Evolutionary conservation across 2,113 vertebrate genomes (phyloP), one percentile per base, ranked within the genome.

Genomic region (Stegastes partitus): DNA sequence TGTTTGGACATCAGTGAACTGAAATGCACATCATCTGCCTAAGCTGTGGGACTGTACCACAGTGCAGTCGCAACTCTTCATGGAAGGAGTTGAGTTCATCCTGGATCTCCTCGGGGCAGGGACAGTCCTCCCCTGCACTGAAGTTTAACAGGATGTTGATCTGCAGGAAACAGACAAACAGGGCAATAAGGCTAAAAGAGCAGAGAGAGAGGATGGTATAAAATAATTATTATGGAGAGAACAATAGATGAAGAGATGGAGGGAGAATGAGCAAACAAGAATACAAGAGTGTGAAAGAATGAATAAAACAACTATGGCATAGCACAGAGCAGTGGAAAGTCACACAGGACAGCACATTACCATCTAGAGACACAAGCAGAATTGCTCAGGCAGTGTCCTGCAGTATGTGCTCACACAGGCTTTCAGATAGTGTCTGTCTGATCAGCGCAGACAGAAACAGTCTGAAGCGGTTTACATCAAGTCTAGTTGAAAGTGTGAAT

Each of bases 131-230:
- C 74, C 97, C 97, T 69, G 96, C 89, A 87, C 95, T 96, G 91
- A 99, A 99, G 94, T 97, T 98, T 87, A 99, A 89, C 72, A 99
- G 93, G 95, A 99, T 99, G 91, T 99, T 99, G 92, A 99, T 98
- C 98, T 99, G 91, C 44, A 77, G 34, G 50, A 78, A 79, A 66
- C 0, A 59, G 28, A 63, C 19, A 79, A 57, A 63, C 18, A 37
- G 26, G 51, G 64, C 1, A 53, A 25, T 11, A 21, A 4, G 1
- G 39, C 73, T 25, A 34, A 58, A 72, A 23, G 12, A 62, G 26
- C 11, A 51, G 12, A 31, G 50, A 19, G 9, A 12, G 18, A 56
- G 14, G 59, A 16, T 11, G 3, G 21, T 50, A 47, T 49, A 31
- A 28, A 42, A 53, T 37, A 55, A 4, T 0, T 12, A 15, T 68